These are phyloP conservation scores for Netelia melanura DNA, from an alignment of 2,888 invertebrate genomes.

Conservation along the genomic window DNA sequence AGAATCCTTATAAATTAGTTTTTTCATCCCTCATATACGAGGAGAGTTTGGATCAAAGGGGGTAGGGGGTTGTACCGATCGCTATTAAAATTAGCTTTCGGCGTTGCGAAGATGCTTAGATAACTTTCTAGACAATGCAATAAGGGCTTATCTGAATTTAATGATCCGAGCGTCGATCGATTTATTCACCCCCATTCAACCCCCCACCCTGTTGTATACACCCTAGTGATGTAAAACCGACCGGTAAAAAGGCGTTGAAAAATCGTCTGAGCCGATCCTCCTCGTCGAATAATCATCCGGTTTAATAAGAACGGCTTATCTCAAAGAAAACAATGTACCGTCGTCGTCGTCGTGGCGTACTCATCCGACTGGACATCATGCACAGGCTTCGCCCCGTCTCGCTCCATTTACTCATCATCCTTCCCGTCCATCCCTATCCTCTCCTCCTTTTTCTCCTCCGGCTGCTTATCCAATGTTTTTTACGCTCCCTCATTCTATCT, in stretches of 20 bases:
- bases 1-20: too few relatives aligned
- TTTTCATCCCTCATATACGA: too few relatives aligned
- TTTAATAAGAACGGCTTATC: constrained; percentile 83
- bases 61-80: neutral
- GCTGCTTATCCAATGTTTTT: constrained; percentile 7
- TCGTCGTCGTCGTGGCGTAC: constrained; percentile 78
- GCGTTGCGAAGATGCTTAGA: neutral
- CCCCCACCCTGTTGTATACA: too few relatives aligned
- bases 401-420: constrained; percentile 8
- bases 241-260: constrained; percentile 28
- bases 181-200: constrained; percentile 22
- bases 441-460: neutral
- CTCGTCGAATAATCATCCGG: constrained; percentile 80
- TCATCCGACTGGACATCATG: constrained; percentile 68
- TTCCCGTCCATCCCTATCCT: neutral
- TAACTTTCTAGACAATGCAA: constrained; percentile 31
- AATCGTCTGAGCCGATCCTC: constrained; percentile 69
- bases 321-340: constrained; percentile 79
- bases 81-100: neutral
- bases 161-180: constrained; percentile 41
- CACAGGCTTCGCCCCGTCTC: constrained; percentile 45
- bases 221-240: neutral
- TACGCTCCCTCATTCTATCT: neutral
- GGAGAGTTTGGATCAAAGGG: constrained; percentile 14
- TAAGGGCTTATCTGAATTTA: constrained; percentile 22